Percentiles rank a stretch among this genome's conserved stretches.
phyloP scores from a whole-genome alignment of 2,888 invertebrate species.

The Eupithecia tripunctaria region DNA sequence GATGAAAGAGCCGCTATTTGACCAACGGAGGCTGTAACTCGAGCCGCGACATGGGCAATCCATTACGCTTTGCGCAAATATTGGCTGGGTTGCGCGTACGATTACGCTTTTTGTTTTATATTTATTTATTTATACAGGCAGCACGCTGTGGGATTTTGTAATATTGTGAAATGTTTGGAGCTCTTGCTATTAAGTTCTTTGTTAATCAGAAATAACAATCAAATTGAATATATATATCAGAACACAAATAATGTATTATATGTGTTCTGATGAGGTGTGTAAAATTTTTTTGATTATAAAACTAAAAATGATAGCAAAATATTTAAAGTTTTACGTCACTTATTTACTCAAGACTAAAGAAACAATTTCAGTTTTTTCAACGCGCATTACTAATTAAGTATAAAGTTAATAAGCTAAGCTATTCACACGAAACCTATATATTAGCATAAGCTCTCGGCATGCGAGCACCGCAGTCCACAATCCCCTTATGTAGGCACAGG shows the following conservation, averaged over 20 bases:
- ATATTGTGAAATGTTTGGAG: background rate
- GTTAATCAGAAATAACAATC: no score
- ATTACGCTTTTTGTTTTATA: slow-evolving; percentile 57
- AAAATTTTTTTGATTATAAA: background rate
- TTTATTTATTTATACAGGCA: slow-evolving; percentile 52
- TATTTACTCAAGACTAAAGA: background rate
- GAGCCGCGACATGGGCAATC: slow-evolving; percentile 70
- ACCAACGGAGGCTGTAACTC: slow-evolving; percentile 58
- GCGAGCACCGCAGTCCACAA: background rate
- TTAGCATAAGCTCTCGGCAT: background rate
- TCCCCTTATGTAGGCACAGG: slow-evolving; percentile 62
- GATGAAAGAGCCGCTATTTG: slow-evolving; percentile 59
- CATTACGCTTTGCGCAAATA: slow-evolving; percentile 66
- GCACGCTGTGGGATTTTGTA: background rate
- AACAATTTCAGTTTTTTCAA: no score
- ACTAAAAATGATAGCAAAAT: background rate
- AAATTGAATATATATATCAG: no score
- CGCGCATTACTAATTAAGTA: background rate
- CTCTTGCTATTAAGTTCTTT: background rate
- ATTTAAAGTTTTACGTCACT: background rate
- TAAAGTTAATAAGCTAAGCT: background rate
- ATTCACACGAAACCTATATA: background rate
- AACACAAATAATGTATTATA: no score
- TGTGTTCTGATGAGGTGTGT: background rate
- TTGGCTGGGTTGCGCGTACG: slow-evolving; percentile 63